Evolutionary conservation across 2,797 vertebrate genomes (phyloP).

Genomic region (Petrocephalus schoutedeni): DNA sequence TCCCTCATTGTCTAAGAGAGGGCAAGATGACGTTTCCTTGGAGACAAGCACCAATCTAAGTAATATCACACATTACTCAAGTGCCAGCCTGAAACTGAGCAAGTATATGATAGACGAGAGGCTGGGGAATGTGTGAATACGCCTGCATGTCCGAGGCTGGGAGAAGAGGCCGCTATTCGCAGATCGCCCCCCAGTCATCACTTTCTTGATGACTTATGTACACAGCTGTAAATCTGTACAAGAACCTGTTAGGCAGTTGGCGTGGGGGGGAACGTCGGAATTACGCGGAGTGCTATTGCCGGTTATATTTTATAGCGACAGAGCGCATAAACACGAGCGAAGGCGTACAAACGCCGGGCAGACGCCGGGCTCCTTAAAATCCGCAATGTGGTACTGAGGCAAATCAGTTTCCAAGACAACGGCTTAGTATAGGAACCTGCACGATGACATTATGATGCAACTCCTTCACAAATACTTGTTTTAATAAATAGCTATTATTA

Average conservation of each 20-base stretch:
- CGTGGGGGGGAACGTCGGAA: not conserved
- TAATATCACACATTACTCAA: not conserved
- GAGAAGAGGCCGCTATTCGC: not conserved
- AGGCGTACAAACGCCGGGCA: not conserved
- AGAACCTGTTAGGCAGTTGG: not conserved
- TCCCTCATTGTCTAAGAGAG: not conserved
- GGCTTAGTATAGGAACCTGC: not conserved
- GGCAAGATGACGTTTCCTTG: not conserved
- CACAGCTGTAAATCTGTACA: not conserved
- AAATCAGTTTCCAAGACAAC: slow-evolving; percentile 19
- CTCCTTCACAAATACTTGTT: not conserved
- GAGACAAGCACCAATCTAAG: not conserved
- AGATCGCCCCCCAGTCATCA: not conserved
- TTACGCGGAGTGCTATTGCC: not conserved
- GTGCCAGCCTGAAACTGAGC: not conserved
- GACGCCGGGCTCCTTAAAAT: not conserved
- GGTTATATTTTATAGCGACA: not conserved
- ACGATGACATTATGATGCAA: not conserved
- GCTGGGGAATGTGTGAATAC: not conserved
- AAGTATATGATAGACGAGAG: not conserved
- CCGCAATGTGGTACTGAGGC: not conserved
- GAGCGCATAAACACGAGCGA: not conserved
- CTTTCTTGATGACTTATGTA: not conserved
- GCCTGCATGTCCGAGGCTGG: not conserved
- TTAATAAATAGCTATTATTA: slow-evolving; percentile 1